These are phyloP conservation scores for Anguilla pacifica DNA, from an alignment of 2,797 vertebrate species.

Conservation along the genomic window DNA sequence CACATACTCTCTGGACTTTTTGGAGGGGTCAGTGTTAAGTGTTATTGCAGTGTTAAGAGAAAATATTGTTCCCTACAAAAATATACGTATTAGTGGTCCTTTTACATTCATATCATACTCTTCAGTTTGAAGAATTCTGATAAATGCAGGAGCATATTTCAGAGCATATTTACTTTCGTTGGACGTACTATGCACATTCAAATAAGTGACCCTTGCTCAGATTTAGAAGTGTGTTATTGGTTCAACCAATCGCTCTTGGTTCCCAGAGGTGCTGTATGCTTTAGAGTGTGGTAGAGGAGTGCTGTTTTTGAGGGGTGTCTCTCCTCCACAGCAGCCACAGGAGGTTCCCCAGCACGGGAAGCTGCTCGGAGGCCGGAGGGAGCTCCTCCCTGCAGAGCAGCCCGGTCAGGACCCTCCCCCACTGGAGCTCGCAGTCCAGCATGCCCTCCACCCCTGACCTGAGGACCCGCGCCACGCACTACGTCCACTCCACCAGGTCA, in stretches of 20 bases:
- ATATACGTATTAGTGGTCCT: not conserved
- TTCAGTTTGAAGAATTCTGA: not conserved
- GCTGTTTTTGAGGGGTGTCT: not conserved
- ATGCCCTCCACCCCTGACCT: constrained; percentile 96
- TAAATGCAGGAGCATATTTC: too few species aligned
- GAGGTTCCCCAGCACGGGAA: constrained; percentile 91
- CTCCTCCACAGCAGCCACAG: constrained; percentile 78
- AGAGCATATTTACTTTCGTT: not conserved
- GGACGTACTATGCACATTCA: not conserved
- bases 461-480: constrained; percentile 88
- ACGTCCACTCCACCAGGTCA: constrained; percentile 95
- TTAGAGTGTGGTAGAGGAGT: not conserved
- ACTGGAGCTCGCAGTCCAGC: constrained; percentile 97
- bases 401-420: constrained; percentile 86
- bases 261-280: not conserved
- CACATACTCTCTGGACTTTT: not conserved
- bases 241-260: not conserved
- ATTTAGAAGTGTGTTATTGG: too few species aligned
- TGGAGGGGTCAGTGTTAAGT: not conserved
- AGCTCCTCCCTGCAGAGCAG: constrained; percentile 94
- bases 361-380: constrained; percentile 86
- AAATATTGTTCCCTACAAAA: not conserved
- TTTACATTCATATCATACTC: not conserved
- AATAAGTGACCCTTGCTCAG: not conserved
- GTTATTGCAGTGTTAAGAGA: not conserved